phyloP scores from a whole-genome alignment of 2,113 vertebrate genomes.

The Mormoops blainvillei region DNA sequence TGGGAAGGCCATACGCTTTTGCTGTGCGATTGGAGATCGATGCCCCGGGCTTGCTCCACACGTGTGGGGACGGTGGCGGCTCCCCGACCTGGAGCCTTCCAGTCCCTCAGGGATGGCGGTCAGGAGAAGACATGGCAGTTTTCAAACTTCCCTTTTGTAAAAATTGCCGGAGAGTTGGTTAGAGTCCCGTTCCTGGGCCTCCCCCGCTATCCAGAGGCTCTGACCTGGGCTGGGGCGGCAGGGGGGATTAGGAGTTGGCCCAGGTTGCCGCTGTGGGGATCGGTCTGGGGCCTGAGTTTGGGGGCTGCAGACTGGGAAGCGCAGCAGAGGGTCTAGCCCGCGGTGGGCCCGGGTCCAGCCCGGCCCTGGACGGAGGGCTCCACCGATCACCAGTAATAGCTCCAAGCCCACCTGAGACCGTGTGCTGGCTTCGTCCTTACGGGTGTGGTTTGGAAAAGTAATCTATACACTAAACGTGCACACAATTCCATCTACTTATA shows the following conservation, averaged over 20 bases:
- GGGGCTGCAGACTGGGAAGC: background rate
- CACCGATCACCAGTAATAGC: background rate
- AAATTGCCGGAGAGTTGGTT: background rate
- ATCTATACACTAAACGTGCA: rapidly evolving
- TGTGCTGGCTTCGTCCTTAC: rapidly evolving
- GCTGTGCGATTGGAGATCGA: rapidly evolving
- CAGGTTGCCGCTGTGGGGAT: rapidly evolving
- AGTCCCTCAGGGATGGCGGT: background rate
- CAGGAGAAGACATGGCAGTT: background rate
- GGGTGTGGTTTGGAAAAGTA: background rate
- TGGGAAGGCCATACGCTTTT: background rate
- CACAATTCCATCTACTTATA: background rate
- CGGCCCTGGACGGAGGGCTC: no score
- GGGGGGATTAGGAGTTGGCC: background rate
- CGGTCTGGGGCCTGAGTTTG: rapidly evolving
- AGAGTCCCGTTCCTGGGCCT: rapidly evolving
- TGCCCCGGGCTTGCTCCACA: background rate
- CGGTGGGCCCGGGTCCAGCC: rapidly evolving
- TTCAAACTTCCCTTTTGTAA: background rate
- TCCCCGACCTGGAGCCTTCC: background rate
- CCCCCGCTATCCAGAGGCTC: background rate
- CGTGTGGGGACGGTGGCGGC: background rate
- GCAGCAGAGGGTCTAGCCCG: rapidly evolving
- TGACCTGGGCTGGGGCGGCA: no score
- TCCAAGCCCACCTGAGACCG: background rate